Base-by-base conservation (phyloP, 1,140 invertebrate species). In the Drosophila gunungcola region DNA sequence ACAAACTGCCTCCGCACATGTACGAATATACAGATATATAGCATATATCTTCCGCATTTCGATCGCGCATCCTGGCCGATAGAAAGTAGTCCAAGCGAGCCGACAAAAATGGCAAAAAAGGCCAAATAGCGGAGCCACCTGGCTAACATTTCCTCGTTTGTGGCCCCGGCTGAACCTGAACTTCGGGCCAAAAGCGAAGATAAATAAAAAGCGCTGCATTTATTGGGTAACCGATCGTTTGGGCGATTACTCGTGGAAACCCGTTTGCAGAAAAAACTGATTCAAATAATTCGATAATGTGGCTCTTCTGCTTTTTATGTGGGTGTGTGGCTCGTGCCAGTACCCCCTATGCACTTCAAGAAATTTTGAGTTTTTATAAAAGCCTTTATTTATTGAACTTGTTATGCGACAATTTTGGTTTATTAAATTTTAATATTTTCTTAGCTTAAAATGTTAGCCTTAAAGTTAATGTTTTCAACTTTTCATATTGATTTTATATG, bases 41-140 rank as follows among this genome's bases (percentile, higher is more conserved):
- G 21, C 13, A 52, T 51, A 34, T 41, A 78, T 73, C 79, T 89
- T 89, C 84, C 84, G 84, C 84, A 89, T 89, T 89, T 69, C 41
- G 32, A 45, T 58, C 68, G 58, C 80, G 85, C 78, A 90, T 90
- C 85, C 85, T 90, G 85, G 73, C 52, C 78, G 48, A 61, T 78
- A 89, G 86, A 90, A 90, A 90, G 86, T 90, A 90, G 81, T 80
- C 78, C 86, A 90, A 81, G 69, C 80, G 39, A 67, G 73, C 77
- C 49, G 57, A 63, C 74, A 79, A 78, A 69, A 78, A 81, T 78
- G 79, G 60, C 78, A 69, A 81, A 63, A 61, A 56, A 58, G 51
- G 48, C 48, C 48, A 51, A 13, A 49, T 11, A 32, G 57, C 34
- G 9, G 41, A 49, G 67, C 75, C 53, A 69, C 53, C 49, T 76